Evolutionary conservation across 2,113 vertebrate species (phyloP), one percentile per base, ranked within the genome.

Genomic region (Colius striatus): DNA sequence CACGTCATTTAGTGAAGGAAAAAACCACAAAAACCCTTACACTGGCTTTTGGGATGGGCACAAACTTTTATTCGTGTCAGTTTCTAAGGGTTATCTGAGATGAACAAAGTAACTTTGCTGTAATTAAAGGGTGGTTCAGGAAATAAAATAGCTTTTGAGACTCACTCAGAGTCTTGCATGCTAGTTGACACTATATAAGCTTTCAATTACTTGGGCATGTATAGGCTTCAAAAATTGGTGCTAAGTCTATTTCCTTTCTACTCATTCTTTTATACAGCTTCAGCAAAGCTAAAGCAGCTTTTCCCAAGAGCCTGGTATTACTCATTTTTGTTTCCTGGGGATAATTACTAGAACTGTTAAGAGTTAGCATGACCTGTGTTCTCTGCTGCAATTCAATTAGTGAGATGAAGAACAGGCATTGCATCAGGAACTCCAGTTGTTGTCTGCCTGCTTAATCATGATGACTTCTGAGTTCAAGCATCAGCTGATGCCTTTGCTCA

Each of bases 391-490:
- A 6, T 16, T 60, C 36, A 17, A 2, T 34, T 3, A n/a, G 32
- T 18, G 58, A 66, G 41, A 2, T 34, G 43, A 61, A 67, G 70
- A 68, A 38, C 20, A 13, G 16, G 29, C 29, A 3, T n/a, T 12
- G 48, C 57, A 88, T 58, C 38, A 38, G 75, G n/a, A 75, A 5
- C 48, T 67, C 11, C 17, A 5, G 47, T 11, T n/a, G 7, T 8
- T n/a, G 11, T 15, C 22, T 47, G 19, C 34, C 14, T 9, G 8
- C 55, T 81, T 71, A 61, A n/a, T 36, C 32, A 11, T 5, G 2
- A 8, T 0, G 1, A 36, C 68, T 34, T 63, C 48, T 50, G 32
- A 63, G 17, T 50, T 55, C 34, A 5, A 4, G 6, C 10, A 9
- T 10, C 41, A 8, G 12, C 51, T 58, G 21, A 8, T 12, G 48